Base-by-base conservation (phyloP, 2,797 vertebrate species). In the Carapus acus region DNA sequence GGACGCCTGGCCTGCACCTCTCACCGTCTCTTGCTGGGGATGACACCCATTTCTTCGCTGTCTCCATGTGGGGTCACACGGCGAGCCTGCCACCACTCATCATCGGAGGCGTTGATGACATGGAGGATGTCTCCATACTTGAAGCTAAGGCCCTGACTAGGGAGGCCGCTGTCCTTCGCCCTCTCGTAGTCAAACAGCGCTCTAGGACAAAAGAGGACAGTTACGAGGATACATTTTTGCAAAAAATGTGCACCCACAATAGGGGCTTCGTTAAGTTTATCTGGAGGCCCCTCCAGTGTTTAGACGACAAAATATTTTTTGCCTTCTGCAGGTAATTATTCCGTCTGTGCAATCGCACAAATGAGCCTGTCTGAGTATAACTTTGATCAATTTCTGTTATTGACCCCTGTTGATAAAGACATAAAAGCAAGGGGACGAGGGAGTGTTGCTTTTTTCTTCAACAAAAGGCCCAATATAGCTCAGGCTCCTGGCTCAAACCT, bases 61-160 rank as follows among this genome's bases (percentile, higher is more conserved):
- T 98, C 95, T 3, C 94, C 95, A 6, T 95, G 92, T 9, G 88
- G 87, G 2, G 87, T 94, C 46, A 93, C 94, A 18, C 90, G 89
- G 17, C 94, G 87, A 0, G 95, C 95, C 76, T 98, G 95, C 95
- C 95, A 98, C 95, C 95, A 98, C 57, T 98, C 95, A 8, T 98
- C 95, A 2, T 98, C 95, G 0, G 95, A 97, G 44, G 95, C 95
- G 0, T 98, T 98, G 88, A 95, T 96, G 44, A 98, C 95, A 0
- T 98, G 95, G 44, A 98, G 91, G 74, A 98, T 95, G 67, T 97
- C 94, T 56, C 95, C 95, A 0, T 94, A 97, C 70, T 87, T 90
- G 80, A 98, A 98, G 81, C 95, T 96, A 60, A 98, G 93, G 31
- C 95, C 95, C 81, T 97, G 95, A 75, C 95, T 98, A 43, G 95